phyloP scores from a whole-genome alignment of 2,797 vertebrate genomes.

The Cyprinella venusta region DNA sequence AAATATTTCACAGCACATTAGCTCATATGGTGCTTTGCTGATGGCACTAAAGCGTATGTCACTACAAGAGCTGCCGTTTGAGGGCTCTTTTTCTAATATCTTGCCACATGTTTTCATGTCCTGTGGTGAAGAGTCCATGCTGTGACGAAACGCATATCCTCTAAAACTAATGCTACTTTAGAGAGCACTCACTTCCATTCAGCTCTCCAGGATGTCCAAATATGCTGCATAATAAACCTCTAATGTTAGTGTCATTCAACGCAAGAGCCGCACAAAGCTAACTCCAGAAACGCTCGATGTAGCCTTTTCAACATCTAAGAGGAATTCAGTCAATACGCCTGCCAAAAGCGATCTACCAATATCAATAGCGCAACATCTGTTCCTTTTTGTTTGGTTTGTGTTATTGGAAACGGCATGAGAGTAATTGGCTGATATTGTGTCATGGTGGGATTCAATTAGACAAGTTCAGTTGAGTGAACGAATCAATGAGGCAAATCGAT shows the following conservation, averaged over 20 bases:
- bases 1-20: constrained; percentile 37
- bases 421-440: constrained; percentile 62
- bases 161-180: constrained; percentile 45
- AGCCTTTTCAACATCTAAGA: constrained; percentile 54
- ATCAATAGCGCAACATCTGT: constrained; percentile 62
- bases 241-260: constrained; percentile 40
- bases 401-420: constrained; percentile 53
- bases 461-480: constrained; percentile 58
- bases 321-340: constrained; percentile 53
- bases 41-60: constrained; percentile 29
- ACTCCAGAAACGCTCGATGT: constrained; percentile 37
- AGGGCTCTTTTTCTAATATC: constrained; percentile 50
- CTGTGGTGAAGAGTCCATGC: constrained; percentile 39
- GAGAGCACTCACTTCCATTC: constrained; percentile 42
- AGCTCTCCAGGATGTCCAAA: constrained; percentile 49
- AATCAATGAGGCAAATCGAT: constrained; percentile 60
- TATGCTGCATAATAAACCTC: constrained; percentile 45
- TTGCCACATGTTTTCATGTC: constrained; percentile 14
- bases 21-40: constrained; percentile 26
- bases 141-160: constrained; percentile 49
- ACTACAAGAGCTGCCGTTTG: constrained; percentile 39
- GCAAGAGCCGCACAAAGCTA: constrained; percentile 39
- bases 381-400: constrained; percentile 55
- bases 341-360: constrained; percentile 51
- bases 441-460: constrained; percentile 61